phyloP scores from a whole-genome alignment of 2,113 vertebrate genomes.

The Haemorhous mexicanus region DNA sequence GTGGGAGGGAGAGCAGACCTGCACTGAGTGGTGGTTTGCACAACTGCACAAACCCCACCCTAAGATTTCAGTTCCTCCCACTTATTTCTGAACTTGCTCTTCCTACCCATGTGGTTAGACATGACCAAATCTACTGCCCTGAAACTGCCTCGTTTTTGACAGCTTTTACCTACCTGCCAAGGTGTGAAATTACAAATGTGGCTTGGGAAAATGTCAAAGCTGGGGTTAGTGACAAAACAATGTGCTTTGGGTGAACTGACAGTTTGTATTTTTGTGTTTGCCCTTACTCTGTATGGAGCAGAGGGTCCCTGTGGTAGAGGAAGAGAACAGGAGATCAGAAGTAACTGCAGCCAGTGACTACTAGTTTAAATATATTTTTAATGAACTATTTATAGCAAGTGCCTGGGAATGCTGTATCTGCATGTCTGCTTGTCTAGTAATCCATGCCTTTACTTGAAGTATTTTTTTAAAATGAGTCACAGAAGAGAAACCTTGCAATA shows the following conservation, averaged over 20 bases:
- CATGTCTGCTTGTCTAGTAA: background rate
- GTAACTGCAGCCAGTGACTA: background rate
- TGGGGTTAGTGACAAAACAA: background rate
- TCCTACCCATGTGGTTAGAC: background rate
- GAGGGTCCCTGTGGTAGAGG: background rate
- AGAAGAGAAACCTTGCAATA: background rate
- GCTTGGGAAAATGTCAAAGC: background rate
- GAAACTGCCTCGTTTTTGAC: background rate
- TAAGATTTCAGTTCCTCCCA: conserved; percentile 29
- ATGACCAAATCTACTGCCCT: background rate
- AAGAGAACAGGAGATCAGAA: background rate
- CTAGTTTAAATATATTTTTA: background rate
- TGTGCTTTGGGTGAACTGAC: background rate
- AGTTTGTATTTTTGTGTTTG: background rate
- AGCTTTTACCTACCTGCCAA: background rate
- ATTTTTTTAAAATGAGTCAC: background rate
- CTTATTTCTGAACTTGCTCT: background rate
- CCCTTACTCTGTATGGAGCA: background rate
- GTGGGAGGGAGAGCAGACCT: background rate
- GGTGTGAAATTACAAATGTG: background rate
- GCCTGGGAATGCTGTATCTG: background rate
- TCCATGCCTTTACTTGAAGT: background rate
- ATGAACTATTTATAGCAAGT: background rate
- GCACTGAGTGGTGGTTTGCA: background rate
- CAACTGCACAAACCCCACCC: background rate